phyloP scores from a whole-genome alignment of 2,888 invertebrate species.

The Trichopria drosophilae region DNA sequence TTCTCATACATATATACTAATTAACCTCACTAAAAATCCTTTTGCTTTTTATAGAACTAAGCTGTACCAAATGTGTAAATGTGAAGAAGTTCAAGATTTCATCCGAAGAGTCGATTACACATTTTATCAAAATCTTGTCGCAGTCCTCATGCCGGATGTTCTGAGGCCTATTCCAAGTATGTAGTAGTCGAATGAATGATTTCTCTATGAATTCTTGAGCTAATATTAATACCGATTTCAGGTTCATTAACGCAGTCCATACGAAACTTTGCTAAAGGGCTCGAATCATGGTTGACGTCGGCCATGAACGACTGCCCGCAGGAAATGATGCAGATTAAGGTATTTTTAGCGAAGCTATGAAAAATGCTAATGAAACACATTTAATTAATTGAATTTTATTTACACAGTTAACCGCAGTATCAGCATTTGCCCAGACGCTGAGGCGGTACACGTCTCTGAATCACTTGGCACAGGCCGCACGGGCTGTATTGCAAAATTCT shows the following conservation, averaged over 20 bases:
- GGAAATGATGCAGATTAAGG: conserved; percentile 79
- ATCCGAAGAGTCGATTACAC: conserved; percentile 83
- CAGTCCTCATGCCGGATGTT: conserved; percentile 95
- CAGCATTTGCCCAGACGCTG: conserved; percentile 91
- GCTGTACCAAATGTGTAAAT: conserved; percentile 70
- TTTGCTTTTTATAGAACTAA: conserved; percentile 62
- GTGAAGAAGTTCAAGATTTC: conserved; percentile 76
- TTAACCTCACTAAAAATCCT: conserved; percentile 10
- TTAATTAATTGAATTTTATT: conserved; percentile 11
- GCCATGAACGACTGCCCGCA: conserved; percentile 84
- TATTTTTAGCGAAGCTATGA: conserved; percentile 48
- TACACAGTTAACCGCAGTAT: conserved; percentile 71
- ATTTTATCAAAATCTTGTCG: conserved; percentile 94
- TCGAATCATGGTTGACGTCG: conserved; percentile 84
- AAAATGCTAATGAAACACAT: neutral
- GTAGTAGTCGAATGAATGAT: conserved; percentile 34
- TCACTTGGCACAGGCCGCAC: conserved; percentile 93
- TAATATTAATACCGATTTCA: conserved; percentile 46
- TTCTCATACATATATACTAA: conserved; percentile 4
- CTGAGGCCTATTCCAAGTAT: conserved; percentile 89
- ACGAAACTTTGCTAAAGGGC: conserved; percentile 88
- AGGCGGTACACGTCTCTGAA: conserved; percentile 96
- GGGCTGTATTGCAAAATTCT: conserved; percentile 93
- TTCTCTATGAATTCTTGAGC: neutral
- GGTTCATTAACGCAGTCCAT: conserved; percentile 88